Conservation (phyloP, 2,888 invertebrate genomes). For the Drosophila mercatorum region DNA sequence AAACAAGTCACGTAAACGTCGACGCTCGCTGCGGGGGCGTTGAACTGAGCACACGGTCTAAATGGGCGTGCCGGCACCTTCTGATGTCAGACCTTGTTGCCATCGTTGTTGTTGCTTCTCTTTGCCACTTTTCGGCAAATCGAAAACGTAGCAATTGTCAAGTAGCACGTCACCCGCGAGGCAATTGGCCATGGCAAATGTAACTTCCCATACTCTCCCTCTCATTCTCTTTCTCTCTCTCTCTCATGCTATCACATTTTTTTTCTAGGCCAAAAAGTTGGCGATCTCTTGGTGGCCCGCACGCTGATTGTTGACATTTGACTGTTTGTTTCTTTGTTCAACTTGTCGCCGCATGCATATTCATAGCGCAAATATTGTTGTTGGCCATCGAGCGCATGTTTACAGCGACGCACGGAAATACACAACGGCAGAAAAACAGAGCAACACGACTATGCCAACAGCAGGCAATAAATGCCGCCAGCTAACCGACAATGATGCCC, state of each 20-base stretch:
- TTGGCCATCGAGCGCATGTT: conserved; percentile 20
- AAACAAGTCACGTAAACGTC: conserved; percentile 78
- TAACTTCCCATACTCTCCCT: not conserved
- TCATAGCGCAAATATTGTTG: conserved; percentile 37
- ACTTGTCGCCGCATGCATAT: conserved; percentile 48
- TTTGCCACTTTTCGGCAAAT: conserved; percentile 70
- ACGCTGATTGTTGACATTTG: conserved; percentile 57
- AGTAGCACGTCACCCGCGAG: conserved; percentile 73
- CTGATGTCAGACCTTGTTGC: conserved; percentile 27
- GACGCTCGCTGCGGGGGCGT: conserved; percentile 72
- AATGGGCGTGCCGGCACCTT: conserved; percentile 76
- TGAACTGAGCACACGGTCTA: conserved; percentile 63
- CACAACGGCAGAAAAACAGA: not conserved
- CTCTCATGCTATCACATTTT: conserved; percentile 1
- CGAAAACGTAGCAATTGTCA: conserved; percentile 78
- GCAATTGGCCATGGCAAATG: conserved; percentile 60
- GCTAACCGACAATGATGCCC: conserved; percentile 60
- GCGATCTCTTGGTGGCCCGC: conserved; percentile 42
- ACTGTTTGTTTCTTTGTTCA: conserved; percentile 41
- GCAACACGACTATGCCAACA: not conserved
- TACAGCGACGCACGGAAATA: conserved; percentile 32
- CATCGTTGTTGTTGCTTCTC: conserved; percentile 27
- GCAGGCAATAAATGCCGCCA: conserved; percentile 40
- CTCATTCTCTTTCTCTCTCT: too few species aligned
- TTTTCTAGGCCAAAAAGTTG: conserved; percentile 57